phyloP scores from a whole-genome alignment of 2,888 invertebrate genomes.

The Drosophila helvetica region DNA sequence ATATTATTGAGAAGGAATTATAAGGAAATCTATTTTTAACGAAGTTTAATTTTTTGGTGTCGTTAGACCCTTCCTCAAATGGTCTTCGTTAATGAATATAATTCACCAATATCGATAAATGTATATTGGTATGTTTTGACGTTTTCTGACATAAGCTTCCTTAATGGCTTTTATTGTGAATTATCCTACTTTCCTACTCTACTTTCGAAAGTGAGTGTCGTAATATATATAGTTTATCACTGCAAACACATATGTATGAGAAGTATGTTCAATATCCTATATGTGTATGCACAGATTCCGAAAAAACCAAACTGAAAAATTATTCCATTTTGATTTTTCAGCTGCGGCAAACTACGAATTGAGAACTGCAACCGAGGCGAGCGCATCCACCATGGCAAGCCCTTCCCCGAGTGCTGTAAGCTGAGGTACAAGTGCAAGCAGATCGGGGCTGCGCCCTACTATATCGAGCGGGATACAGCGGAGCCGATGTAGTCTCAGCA shows the following conservation, averaged over 20 bases:
- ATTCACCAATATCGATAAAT: too few species aligned
- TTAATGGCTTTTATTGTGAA: too few species aligned
- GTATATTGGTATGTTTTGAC: too few species aligned
- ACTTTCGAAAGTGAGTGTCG: too few species aligned
- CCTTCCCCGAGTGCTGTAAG: slow-evolving; percentile 81
- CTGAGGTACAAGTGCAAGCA: slow-evolving; percentile 81
- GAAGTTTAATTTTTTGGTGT: too few species aligned
- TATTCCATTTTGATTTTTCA: slow-evolving; percentile 21
- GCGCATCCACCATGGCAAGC: slow-evolving; percentile 72
- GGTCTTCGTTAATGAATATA: too few species aligned
- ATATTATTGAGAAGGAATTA: too few species aligned
- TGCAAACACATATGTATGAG: not conserved
- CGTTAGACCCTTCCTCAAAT: too few species aligned
- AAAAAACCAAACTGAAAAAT: not conserved
- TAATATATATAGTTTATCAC: too few species aligned
- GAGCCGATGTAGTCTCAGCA: slow-evolving; percentile 16
- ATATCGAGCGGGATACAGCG: slow-evolving; percentile 71
- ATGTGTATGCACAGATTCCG: not conserved
- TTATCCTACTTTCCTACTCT: too few species aligned
- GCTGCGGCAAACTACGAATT: slow-evolving; percentile 79
- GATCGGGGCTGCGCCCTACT: slow-evolving; percentile 72
- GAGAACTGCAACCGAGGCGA: slow-evolving; percentile 81
- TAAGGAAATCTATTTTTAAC: too few species aligned
- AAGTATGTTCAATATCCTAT: not conserved
- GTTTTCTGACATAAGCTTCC: too few species aligned